A percentile compares a stretch with the other conserved stretches of the same genome.
These are phyloP conservation scores for Ancistrus triradiatus DNA, from an alignment of 2,113 vertebrate species.

Conservation along the genomic window DNA sequence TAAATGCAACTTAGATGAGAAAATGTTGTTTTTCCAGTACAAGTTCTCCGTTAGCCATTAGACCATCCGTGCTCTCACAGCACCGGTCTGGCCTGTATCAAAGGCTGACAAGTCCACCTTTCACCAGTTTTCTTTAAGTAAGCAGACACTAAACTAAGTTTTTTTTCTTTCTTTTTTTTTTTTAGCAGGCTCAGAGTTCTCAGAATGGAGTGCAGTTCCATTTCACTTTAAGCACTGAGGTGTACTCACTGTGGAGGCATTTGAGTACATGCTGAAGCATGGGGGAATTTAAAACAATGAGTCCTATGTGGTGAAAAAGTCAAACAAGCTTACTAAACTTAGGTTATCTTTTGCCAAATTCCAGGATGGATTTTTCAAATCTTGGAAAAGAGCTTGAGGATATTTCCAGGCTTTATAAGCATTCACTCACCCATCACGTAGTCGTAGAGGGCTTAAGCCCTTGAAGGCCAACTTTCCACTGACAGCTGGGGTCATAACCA, in stretches of 20 bases:
- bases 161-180: background rate
- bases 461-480: conserved; percentile 35
- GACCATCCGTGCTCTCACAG: conserved; percentile 9
- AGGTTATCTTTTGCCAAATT: background rate
- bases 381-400: background rate
- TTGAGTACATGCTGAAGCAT: background rate
- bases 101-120: conserved; percentile 9
- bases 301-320: background rate
- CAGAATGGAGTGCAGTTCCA: conserved; percentile 5
- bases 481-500: conserved; percentile 46
- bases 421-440: conserved; percentile 10
- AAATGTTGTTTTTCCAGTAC: conserved; percentile 25
- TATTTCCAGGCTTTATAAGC: background rate
- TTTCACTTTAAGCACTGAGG: conserved; percentile 18
- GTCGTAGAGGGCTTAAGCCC: background rate
- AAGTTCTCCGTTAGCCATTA: conserved; percentile 11
- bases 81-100: conserved; percentile 27
- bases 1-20: background rate
- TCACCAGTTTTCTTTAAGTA: conserved; percentile 10
- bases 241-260: background rate
- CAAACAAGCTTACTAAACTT: background rate
- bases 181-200: background rate
- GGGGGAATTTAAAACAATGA: background rate
- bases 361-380: background rate
- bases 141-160: conserved; percentile 3